These are phyloP conservation scores for cattle (Bos taurus) DNA, from an alignment of 2,113 vertebrate genomes.

Conservation along the genomic window DNA sequence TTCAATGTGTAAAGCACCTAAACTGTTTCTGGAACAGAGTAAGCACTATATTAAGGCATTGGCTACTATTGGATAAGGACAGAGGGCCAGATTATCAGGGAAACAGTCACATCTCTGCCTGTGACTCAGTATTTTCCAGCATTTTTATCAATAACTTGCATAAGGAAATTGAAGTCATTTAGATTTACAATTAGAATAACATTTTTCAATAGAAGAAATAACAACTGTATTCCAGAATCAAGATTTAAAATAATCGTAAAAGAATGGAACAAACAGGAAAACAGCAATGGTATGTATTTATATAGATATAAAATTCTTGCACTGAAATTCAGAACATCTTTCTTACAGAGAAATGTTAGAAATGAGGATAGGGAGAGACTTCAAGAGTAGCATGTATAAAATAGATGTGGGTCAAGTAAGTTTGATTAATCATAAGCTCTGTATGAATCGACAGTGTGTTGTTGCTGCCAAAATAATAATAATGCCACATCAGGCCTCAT, in stretches of 20 bases:
- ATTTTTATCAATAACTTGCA: background rate
- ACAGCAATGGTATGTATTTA: background rate
- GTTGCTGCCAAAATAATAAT: background rate
- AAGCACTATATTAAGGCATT: background rate
- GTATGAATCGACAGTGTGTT: background rate
- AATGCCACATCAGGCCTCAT: background rate
- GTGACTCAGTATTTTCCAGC: background rate
- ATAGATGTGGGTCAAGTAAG: background rate
- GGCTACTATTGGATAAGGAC: background rate
- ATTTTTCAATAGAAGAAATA: background rate
- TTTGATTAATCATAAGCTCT: background rate
- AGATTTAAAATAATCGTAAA: conserved; percentile 1
- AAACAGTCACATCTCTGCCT: background rate
- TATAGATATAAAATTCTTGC: background rate
- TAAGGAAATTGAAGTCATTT: background rate
- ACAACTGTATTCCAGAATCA: background rate
- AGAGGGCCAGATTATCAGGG: background rate
- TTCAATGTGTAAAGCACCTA: background rate
- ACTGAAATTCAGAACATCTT: background rate
- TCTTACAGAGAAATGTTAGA: background rate
- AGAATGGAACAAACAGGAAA: background rate
- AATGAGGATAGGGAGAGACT: background rate
- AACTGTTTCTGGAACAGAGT: background rate
- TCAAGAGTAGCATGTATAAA: background rate
- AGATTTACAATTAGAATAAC: background rate